phyloP scores from a whole-genome alignment of 1,140 invertebrate genomes.

The Panagrolaimus sp. region DNA sequence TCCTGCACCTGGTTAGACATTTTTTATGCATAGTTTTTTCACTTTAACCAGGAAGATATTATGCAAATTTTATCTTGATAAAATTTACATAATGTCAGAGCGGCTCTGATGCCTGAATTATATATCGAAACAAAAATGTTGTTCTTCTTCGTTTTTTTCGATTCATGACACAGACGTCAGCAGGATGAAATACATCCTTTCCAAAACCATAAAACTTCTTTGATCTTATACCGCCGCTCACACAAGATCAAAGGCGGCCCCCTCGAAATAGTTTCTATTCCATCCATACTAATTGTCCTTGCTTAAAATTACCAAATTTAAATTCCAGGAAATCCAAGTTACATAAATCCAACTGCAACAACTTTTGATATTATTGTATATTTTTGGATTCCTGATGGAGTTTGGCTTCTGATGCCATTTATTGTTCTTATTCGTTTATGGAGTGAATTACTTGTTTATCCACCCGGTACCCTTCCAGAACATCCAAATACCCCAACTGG shows the following conservation, averaged over 20 bases:
- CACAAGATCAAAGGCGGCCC: too few species aligned
- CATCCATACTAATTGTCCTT: too few species aligned
- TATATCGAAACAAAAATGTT: conserved; percentile 23
- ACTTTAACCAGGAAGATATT: background rate
- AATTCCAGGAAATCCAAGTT: conserved; percentile 27
- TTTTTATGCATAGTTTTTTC: background rate
- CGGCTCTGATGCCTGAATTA: conserved; percentile 36
- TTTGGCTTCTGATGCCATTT: conserved; percentile 50
- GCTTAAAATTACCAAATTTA: too few species aligned
- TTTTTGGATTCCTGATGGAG: conserved; percentile 35
- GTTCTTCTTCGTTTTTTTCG: conserved; percentile 32
- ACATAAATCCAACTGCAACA: conserved; percentile 6
- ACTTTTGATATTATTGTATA: conserved; percentile 23
- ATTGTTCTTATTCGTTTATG: conserved; percentile 39
- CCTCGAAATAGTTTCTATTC: too few species aligned
- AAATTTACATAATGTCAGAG: conserved; percentile 32
- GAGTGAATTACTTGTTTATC: conserved; percentile 15
- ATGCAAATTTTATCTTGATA: conserved; percentile 17
- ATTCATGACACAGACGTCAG: too few species aligned
- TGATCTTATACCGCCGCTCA: too few species aligned
- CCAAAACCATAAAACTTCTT: too few species aligned
- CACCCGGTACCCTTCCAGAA: background rate
- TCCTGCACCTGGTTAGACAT: conserved; percentile 24
- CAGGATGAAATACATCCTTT: too few species aligned
- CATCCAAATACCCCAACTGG: too few species aligned